A percentile compares a stretch with the other conserved stretches of the same genome.
Conservation (phyloP, 2,113 vertebrate genomes). For the Aptenodytes forsteri region DNA sequence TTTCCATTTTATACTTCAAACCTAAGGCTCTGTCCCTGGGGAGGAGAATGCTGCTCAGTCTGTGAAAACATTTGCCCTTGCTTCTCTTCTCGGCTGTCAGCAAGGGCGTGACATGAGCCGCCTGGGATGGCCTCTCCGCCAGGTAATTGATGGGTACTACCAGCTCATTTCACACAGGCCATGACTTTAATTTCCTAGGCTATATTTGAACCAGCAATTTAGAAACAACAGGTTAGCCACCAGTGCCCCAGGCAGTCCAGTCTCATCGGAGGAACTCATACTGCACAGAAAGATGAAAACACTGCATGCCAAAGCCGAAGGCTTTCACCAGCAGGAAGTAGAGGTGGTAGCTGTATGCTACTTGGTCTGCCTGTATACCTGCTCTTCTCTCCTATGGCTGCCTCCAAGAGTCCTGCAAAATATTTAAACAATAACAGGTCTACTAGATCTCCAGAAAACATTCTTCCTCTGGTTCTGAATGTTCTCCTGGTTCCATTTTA, state of each 20-base stretch:
- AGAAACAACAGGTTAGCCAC: background rate
- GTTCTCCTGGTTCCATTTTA: background rate
- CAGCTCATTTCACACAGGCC: background rate
- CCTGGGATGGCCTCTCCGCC: background rate
- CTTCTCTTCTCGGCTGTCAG: background rate
- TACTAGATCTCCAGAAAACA: background rate
- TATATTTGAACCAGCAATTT: slow-evolving; percentile 1
- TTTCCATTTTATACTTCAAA: background rate
- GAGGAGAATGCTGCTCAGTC: background rate
- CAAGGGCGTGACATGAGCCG: background rate
- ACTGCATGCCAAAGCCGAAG: background rate
- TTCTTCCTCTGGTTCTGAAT: background rate
- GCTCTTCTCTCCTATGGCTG: background rate
- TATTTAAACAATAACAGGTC: background rate
- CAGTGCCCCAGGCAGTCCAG: background rate
- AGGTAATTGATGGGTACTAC: background rate
- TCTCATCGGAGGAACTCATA: accelerated
- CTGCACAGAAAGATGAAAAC: background rate
- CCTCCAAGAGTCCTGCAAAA: background rate
- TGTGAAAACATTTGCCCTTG: background rate
- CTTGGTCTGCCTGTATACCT: background rate
- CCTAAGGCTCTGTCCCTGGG: background rate
- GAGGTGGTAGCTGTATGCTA: background rate
- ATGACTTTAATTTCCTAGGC: background rate
- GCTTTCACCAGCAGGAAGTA: background rate